These are phyloP conservation scores for Entomobrya multifasciata DNA, from an alignment of 2,888 invertebrate genomes.

Conservation along the genomic window DNA sequence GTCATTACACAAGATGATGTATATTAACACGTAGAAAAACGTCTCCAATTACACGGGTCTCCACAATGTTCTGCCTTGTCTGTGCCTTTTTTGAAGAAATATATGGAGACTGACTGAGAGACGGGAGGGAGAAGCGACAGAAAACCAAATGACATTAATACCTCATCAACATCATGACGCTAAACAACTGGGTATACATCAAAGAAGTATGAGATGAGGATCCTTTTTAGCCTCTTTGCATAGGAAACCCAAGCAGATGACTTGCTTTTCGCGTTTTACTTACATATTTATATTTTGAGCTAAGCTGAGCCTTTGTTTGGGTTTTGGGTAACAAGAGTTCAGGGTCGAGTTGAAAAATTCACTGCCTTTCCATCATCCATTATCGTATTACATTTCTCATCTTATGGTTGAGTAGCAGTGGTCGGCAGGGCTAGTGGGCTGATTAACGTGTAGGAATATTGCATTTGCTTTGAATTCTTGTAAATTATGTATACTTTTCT, in stretches of 20 bases:
- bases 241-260: background rate
- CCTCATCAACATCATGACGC: constrained; percentile 21
- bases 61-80: background rate
- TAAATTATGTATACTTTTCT: constrained; percentile 4
- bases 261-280: background rate
- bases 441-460: too few relatives aligned
- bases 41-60: constrained; percentile 50
- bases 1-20: constrained; percentile 2
- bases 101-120: too few relatives aligned
- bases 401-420: too few relatives aligned
- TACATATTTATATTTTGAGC: background rate
- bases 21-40: constrained; percentile 44
- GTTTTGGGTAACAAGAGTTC: constrained; percentile 56
- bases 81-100: background rate
- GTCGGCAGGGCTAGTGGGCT: too few relatives aligned
- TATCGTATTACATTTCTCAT: too few relatives aligned
- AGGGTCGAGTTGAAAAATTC: constrained; percentile 50
- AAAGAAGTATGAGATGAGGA: constrained; percentile 28
- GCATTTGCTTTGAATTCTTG: too few relatives aligned
- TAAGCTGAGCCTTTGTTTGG: constrained; percentile 27
- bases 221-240: constrained; percentile 15
- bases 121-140: constrained; percentile 15
- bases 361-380: too few relatives aligned
- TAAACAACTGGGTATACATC: constrained; percentile 7
- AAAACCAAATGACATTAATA: constrained; percentile 23